A percentile compares a stretch with the other conserved stretches of the same genome.
Conservation (phyloP, 2,888 invertebrate genomes). For the Nebria salina region DNA sequence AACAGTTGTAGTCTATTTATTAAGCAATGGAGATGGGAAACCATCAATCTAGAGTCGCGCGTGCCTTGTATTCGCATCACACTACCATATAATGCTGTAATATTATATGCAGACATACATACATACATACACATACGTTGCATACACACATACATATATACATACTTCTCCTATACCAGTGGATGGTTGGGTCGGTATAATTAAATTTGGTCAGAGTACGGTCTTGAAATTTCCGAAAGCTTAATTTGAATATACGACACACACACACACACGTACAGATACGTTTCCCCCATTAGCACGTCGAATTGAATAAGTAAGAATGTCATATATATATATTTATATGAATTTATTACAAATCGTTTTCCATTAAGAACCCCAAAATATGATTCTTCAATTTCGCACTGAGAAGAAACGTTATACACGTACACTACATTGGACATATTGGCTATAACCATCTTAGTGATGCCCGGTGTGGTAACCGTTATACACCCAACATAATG, state of each 20-base stretch:
- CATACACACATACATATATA: neutral
- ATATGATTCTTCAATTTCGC: too few relatives aligned
- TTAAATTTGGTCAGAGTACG: neutral
- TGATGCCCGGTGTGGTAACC: too few relatives aligned
- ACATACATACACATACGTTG: neutral
- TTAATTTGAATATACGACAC: neutral
- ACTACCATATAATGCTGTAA: neutral
- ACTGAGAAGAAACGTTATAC: too few relatives aligned
- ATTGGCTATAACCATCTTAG: too few relatives aligned
- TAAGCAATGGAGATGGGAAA: neutral
- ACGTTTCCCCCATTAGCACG: neutral
- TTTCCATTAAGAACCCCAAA: too few relatives aligned
- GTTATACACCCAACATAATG: too few relatives aligned
- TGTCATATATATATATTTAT: too few relatives aligned
- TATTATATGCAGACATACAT: neutral
- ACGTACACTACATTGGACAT: too few relatives aligned
- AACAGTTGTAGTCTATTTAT: constrained; percentile 34
- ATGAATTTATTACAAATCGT: too few relatives aligned
- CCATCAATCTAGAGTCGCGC: neutral
- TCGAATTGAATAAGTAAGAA: too few relatives aligned
- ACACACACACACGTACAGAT: neutral
- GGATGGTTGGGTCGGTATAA: neutral
- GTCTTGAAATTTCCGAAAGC: neutral
- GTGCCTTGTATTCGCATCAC: neutral
- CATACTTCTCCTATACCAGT: neutral